phyloP scores from a whole-genome alignment of 2,797 vertebrate genomes.

The Tragopan temminckii region DNA sequence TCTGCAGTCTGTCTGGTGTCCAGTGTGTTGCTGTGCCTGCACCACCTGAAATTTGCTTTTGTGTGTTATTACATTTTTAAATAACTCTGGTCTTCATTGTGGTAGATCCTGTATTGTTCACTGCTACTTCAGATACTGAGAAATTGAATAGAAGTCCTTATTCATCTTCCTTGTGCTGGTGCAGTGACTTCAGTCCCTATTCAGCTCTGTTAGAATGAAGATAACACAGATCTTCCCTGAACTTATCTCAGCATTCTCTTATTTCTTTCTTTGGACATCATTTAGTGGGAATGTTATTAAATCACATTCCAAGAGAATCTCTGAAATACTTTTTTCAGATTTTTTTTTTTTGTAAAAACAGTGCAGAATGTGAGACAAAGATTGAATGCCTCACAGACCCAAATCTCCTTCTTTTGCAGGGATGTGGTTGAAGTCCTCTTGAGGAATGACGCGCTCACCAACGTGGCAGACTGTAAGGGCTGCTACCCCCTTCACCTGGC shows the following conservation, averaged over 20 bases:
- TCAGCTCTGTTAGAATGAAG: not conserved
- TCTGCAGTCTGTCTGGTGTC: not conserved
- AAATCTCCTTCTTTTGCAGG: constrained; percentile 79
- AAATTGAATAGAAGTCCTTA: not conserved
- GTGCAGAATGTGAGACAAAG: not conserved
- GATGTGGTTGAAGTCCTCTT: constrained; percentile 94
- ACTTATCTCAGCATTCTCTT: not conserved
- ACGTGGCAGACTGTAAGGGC: constrained; percentile 96
- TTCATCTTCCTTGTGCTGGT: not conserved
- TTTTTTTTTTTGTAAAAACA: not conserved
- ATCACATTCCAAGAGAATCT: not conserved
- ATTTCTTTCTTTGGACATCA: not conserved
- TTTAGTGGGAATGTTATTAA: not conserved
- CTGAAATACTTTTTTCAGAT: not conserved
- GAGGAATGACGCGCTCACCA: constrained; percentile 94
- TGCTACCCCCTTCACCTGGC: constrained; percentile 98
- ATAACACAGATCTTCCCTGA: not conserved
- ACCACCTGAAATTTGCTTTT: not conserved
- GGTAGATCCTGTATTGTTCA: not conserved
- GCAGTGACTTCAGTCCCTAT: not conserved
- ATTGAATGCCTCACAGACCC: not conserved
- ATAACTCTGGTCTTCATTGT: not conserved
- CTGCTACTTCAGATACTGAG: not conserved
- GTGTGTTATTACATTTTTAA: not conserved
- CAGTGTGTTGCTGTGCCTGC: not conserved